Conservation (phyloP, 2,888 invertebrate genomes). For the Ichneumoninae sp. region DNA sequence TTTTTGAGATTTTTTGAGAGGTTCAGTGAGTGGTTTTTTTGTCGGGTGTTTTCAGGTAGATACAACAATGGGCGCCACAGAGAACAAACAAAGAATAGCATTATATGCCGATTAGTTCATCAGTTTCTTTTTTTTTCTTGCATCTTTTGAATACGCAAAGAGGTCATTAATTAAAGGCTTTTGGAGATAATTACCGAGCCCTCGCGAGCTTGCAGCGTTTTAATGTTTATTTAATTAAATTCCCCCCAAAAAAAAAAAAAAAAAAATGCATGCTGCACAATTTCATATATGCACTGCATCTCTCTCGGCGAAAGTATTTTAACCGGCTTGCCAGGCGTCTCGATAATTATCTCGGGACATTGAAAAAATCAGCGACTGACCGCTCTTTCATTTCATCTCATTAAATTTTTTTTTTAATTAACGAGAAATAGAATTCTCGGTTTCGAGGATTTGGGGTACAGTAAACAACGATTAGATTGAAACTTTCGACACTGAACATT, state of each 20-base stretch:
- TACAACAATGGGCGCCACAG: slow-evolving; percentile 84
- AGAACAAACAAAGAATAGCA: slow-evolving; percentile 84
- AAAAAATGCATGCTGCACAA: neutral
- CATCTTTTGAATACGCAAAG: slow-evolving; percentile 65
- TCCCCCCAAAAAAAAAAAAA: no score
- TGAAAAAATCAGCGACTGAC: slow-evolving; percentile 55
- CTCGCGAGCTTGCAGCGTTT: neutral
- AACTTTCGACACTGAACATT: slow-evolving; percentile 79
- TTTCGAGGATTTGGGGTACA: slow-evolving; percentile 62
- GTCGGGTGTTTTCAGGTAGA: slow-evolving; percentile 82
- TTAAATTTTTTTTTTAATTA: slow-evolving; percentile 28
- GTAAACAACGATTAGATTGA: slow-evolving; percentile 76
- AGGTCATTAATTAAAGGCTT: slow-evolving; percentile 63
- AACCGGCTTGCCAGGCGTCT: slow-evolving; percentile 15
- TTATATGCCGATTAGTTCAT: slow-evolving; percentile 82
- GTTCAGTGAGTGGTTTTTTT: slow-evolving; percentile 83
- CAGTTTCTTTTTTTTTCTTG: slow-evolving; percentile 71
- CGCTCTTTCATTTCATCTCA: slow-evolving; percentile 37
- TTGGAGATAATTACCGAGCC: slow-evolving; percentile 60
- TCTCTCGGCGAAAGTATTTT: neutral
- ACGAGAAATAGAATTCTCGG: slow-evolving; percentile 59
- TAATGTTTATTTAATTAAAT: slow-evolving; percentile 2
- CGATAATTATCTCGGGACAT: slow-evolving; percentile 59
- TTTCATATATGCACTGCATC: neutral
- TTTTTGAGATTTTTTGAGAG: slow-evolving; percentile 83